Conservation (phyloP, 1,140 invertebrate species). For the Drosophila bocqueti region DNA sequence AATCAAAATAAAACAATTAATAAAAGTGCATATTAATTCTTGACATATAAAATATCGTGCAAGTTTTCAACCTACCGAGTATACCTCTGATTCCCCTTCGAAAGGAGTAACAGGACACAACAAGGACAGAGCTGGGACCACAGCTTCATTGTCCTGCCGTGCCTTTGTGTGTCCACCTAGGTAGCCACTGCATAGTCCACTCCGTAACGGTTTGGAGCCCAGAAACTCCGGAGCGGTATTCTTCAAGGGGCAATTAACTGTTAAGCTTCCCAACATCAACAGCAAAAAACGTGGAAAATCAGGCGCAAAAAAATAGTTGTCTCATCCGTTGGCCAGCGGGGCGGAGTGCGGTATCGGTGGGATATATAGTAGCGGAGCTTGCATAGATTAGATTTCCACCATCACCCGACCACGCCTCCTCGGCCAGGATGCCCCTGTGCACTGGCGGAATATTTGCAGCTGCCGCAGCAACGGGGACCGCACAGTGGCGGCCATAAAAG, state of each 20-base stretch:
- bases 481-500: slow-evolving; percentile 72
- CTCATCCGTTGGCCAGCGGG: slow-evolving; percentile 2
- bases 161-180: slow-evolving; percentile 57
- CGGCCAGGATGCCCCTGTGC: slow-evolving; percentile 7
- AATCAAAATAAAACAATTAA: not conserved
- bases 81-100: not conserved
- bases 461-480: slow-evolving; percentile 65
- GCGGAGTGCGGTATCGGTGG: not conserved
- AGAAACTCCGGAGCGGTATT: slow-evolving; percentile 54
- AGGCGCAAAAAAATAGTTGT: slow-evolving; percentile 64
- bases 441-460: slow-evolving; percentile 67
- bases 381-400: slow-evolving; percentile 77
- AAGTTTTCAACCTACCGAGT: not conserved
- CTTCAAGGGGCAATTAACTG: slow-evolving; percentile 82
- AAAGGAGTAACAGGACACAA: slow-evolving; percentile 4
- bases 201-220: slow-evolving; percentile 1
- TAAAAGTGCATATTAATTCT: too few species aligned
- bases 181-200: slow-evolving; percentile 44
- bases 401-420: slow-evolving; percentile 8
- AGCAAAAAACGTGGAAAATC: slow-evolving; percentile 54
- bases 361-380: slow-evolving; percentile 41
- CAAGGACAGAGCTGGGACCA: not conserved
- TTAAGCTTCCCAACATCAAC: slow-evolving; percentile 56
- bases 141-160: slow-evolving; percentile 39
- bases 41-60: not conserved